Evolutionary conservation across 2,797 vertebrate species (phyloP).

Genomic region (Champsocephalus esox): DNA sequence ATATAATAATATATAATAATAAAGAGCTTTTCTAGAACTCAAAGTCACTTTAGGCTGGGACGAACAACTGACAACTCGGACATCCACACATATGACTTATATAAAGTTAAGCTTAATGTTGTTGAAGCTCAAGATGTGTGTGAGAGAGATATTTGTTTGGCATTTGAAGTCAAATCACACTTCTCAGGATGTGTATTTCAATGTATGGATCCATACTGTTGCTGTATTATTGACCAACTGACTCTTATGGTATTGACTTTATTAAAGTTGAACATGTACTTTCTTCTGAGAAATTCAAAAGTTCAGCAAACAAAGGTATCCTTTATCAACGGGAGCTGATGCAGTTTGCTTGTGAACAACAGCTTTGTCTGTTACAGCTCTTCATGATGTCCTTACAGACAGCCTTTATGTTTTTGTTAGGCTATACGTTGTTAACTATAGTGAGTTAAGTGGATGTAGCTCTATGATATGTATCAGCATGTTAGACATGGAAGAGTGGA

Average conservation of each 20-base stretch:
- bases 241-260: too few species aligned
- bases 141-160: too few species aligned
- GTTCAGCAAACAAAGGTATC: conserved; percentile 1
- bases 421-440: not conserved
- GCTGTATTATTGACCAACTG: too few species aligned
- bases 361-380: not conserved
- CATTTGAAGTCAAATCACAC: too few species aligned
- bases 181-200: too few species aligned
- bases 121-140: not conserved
- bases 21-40: too few species aligned
- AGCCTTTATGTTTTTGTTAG: not conserved
- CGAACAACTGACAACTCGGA: too few species aligned
- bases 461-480: not conserved
- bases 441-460: not conserved
- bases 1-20: too few species aligned
- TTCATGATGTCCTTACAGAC: not conserved
- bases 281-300: not conserved
- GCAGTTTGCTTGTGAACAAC: not conserved
- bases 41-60: too few species aligned
- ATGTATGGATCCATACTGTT: not conserved
- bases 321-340: not conserved
- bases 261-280: too few species aligned
- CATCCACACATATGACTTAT: too few species aligned
- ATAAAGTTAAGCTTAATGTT: too few species aligned
- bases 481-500: not conserved